Base-by-base conservation (phyloP, 1,140 invertebrate species). In the Meloidogyne hapla region DNA sequence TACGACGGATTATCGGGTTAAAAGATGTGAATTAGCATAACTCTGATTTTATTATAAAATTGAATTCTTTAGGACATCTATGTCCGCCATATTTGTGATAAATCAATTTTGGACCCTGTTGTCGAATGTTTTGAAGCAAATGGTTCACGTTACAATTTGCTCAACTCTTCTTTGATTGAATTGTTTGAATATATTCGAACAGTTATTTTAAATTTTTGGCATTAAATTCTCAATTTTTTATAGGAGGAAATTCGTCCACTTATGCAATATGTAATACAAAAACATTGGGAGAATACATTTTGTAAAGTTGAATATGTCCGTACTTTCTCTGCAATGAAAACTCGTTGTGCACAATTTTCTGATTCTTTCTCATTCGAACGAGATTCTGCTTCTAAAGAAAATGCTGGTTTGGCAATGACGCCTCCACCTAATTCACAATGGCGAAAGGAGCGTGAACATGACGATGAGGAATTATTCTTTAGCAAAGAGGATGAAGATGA, bases 141-240 rank as follows among this genome's bases (percentile, higher is more conserved):
- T 89, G 96, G 96, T 88, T 93, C 94, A 79, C 92, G 94, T 87
- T 99, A 99, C 88, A 99, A 99, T 90, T 91, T 99, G 70, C 89
- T 99, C 73, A 97, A 99, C 89, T 99, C 96, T 18, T 96, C 97
- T 75, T 95, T 99, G 87, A 91, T 99, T 87, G 97, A 99, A 90
- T 91, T 99, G 89, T 99, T 99, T 90, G 97, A 99, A 89, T 99
- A 96, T 89, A 96, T 99, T 75, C 87, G 87, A 85, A 83, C 64
- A 64, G 82, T 82, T 76, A 21, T 23, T 9, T 61, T 56, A 9
- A 23, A 67, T 77, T 33, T 26, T 23, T 23, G 8, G 10, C 26
- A 23, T n/a, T 68, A 68, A 74, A 63, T 33, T 18, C 65, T 42
- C 5, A 67, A 40, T 38, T 26, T 42, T 23, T 81, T 87, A 78